These are phyloP conservation scores for Cheumatopsyche charites DNA, from an alignment of 1,140 invertebrate genomes.

Conservation along the genomic window DNA sequence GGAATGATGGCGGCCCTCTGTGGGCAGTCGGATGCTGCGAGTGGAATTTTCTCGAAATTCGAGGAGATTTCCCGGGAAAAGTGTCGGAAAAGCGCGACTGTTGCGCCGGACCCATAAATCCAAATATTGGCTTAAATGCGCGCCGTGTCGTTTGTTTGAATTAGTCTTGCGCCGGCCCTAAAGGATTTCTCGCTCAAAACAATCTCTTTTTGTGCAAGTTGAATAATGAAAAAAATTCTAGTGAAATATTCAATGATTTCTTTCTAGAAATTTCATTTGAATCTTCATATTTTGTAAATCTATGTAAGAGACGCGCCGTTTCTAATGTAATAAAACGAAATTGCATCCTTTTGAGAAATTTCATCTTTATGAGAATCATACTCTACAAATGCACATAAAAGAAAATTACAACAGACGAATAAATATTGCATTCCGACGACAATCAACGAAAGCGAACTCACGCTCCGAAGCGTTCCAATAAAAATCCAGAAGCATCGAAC, in stretches of 20 bases:
- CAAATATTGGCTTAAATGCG: constrained; percentile 35
- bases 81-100: not conserved
- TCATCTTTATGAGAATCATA: too few species aligned
- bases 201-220: not conserved
- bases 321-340: not conserved
- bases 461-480: not conserved
- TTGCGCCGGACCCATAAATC: constrained; percentile 25
- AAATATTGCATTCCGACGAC: too few species aligned
- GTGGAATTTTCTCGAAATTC: not conserved
- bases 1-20: constrained; percentile 19
- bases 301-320: not conserved
- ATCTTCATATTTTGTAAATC: not conserved
- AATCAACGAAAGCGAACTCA: not conserved
- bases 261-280: not conserved
- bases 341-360: not conserved
- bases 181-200: not conserved
- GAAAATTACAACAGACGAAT: too few species aligned
- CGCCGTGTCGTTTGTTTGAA: constrained; percentile 32
- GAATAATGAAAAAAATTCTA: too few species aligned
- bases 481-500: constrained; percentile 6
- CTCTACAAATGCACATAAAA: too few species aligned
- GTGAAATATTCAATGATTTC: constrained; percentile 1
- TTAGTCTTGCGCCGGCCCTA: constrained; percentile 4
- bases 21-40: not conserved
- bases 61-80: not conserved